Evolutionary conservation across 2,888 invertebrate genomes (phyloP).

Genomic region (Phrixothrix hirtus): DNA sequence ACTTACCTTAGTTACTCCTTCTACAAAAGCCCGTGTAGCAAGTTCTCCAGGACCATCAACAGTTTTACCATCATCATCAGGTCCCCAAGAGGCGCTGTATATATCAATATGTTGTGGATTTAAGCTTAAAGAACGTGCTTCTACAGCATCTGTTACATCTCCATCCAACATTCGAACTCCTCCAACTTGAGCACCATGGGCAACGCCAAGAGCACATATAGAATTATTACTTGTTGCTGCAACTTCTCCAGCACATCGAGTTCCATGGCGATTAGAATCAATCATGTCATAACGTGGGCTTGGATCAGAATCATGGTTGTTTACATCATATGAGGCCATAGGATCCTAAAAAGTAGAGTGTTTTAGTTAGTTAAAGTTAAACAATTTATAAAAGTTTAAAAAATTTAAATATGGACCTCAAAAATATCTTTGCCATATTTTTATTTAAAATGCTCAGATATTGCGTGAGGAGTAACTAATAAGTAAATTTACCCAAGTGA

Average conservation of each 20-base stretch:
- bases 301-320: slow-evolving; percentile 93
- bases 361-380: too few relatives aligned
- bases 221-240: slow-evolving; percentile 97
- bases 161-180: slow-evolving; percentile 98
- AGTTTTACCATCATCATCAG: slow-evolving; percentile 97
- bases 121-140: slow-evolving; percentile 90
- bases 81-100: slow-evolving; percentile 98
- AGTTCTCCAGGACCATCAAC: slow-evolving; percentile 97
- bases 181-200: slow-evolving; percentile 86
- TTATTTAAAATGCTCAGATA: too few relatives aligned
- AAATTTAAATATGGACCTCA: too few relatives aligned
- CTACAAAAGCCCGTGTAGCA: slow-evolving; percentile 91
- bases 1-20: slow-evolving; percentile 89
- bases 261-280: slow-evolving; percentile 94
- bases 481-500: too few relatives aligned
- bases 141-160: slow-evolving; percentile 98
- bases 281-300: slow-evolving; percentile 97
- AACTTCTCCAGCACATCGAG: slow-evolving; percentile 96
- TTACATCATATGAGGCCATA: slow-evolving; percentile 95
- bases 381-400: too few relatives aligned
- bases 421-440: too few relatives aligned
- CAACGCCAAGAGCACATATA: slow-evolving; percentile 94
- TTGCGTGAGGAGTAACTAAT: too few relatives aligned
- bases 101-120: slow-evolving; percentile 98
- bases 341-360: too few relatives aligned